These are phyloP conservation scores for Trachelus tabidus DNA, from an alignment of 2,888 invertebrate species.

Conservation along the genomic window DNA sequence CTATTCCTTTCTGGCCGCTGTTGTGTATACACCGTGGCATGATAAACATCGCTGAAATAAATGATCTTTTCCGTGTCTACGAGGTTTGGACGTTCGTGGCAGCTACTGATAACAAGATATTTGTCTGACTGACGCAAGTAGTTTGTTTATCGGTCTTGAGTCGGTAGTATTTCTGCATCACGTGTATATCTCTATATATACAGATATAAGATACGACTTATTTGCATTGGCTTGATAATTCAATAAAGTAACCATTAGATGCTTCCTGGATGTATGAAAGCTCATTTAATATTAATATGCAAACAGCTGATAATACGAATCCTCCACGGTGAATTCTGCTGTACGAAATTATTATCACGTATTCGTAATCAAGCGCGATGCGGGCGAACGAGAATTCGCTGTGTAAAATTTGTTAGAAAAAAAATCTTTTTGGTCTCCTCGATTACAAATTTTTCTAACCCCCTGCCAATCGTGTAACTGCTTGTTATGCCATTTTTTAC, in stretches of 20 bases:
- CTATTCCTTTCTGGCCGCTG: background rate
- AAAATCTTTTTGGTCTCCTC: no score
- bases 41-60: background rate
- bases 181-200: background rate
- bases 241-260: background rate
- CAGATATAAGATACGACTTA: background rate
- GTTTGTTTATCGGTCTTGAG: background rate
- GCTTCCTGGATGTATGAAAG: background rate
- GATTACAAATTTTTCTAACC: background rate
- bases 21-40: background rate
- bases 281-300: background rate
- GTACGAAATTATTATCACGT: background rate
- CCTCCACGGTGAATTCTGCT: background rate
- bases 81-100: background rate
- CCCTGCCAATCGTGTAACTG: no score
- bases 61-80: background rate
- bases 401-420: no score
- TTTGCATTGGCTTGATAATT: background rate
- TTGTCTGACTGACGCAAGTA: background rate
- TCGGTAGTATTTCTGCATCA: background rate
- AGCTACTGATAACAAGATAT: background rate
- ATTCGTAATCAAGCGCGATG: no score
- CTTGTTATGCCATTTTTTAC: no score
- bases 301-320: background rate
- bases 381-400: no score